Base-by-base conservation (phyloP, 2,888 invertebrate genomes). In the Nematopogon swammerdamellus region DNA sequence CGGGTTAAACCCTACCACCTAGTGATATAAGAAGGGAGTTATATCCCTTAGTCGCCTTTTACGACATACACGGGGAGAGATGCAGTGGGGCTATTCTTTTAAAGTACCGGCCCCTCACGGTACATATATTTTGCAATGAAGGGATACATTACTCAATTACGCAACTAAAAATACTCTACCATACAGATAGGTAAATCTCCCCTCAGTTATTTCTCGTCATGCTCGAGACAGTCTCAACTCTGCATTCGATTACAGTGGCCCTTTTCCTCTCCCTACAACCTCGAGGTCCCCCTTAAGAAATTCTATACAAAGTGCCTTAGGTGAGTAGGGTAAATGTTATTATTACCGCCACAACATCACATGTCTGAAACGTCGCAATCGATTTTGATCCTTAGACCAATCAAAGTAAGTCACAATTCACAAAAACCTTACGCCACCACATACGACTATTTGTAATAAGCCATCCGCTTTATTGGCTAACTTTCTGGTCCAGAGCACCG, bases 401-500 rank as follows among this genome's bases (percentile, higher is more conserved):
- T 36, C 8, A 14, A 8, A 3, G 4, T 14, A 14, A 36, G 36
- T 36, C 36, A 14, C 36, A 36, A 14, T 36, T 36, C 36, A 36
- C 36, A 14, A 14, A 36, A 36, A 36, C 8, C 14, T 4, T 36
- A 3, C 8, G n/a, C 36, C 3, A 14, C 36, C 55, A 62, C 56
- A 60, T 66, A 64, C 59, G 67, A 57, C 60, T 58, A 62, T 69
- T 65, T 59, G 60, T 54, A 52, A 55, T 54, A 50, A 53, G 25
- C 55, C 59, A 58, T 64, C 61, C 60, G 61, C 64, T 70, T 74
- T 73, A 74, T 74, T 72, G 75, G 75, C 73, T 71, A 74, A 75
- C 71, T 74, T 36, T 73, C 68, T 69, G 76, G 76, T 76, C 75
- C 74, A 68, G 63, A 64, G 67, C 36, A 65, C 67, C 75, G 75